A percentile compares a stretch with the other conserved stretches of the same genome.
Conservation (phyloP, 2,888 invertebrate species). For the Poecilobothrus nobilitatus region DNA sequence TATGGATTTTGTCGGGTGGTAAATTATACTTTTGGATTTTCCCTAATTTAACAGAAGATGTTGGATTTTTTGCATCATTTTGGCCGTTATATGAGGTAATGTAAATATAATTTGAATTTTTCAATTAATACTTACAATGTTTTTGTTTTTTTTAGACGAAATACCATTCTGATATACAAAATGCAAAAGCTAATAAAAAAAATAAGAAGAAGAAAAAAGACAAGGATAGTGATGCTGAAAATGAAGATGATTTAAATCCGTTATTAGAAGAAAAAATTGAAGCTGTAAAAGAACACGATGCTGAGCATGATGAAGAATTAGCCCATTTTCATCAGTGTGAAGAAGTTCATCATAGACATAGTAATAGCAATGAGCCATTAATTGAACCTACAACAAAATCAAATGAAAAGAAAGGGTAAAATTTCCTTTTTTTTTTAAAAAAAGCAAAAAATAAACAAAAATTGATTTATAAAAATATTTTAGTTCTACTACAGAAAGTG, state of each 20-base stretch:
- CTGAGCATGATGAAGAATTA: slow-evolving; percentile 22
- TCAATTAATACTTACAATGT: neutral
- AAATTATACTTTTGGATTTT: slow-evolving; percentile 94
- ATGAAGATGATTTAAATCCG: slow-evolving; percentile 44
- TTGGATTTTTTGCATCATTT: slow-evolving; percentile 97
- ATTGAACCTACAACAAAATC: neutral
- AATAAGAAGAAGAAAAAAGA: slow-evolving; percentile 61
- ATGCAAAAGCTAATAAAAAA: slow-evolving; percentile 50
- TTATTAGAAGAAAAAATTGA: slow-evolving; percentile 40
- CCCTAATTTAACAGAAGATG: slow-evolving; percentile 98
- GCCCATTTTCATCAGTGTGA: neutral
- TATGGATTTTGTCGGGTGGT: slow-evolving; percentile 82
- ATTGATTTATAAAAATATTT: neutral
- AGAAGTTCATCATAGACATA: neutral
- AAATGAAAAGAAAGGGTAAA: neutral
- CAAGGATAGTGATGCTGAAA: slow-evolving; percentile 72
- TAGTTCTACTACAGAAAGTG: slow-evolving; percentile 56
- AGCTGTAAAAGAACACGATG: slow-evolving; percentile 40
- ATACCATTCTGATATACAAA: slow-evolving; percentile 58
- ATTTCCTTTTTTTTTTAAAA: neutral
- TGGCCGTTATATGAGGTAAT: slow-evolving; percentile 87
- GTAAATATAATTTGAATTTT: slow-evolving; percentile 9
- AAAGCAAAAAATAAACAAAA: too few species aligned
- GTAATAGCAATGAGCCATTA: neutral
- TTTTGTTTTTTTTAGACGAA: slow-evolving; percentile 50